A percentile compares a stretch with the other conserved stretches of the same genome.
These are phyloP conservation scores for Ctenochaetus hawaiiensis DNA, from an alignment of 2,797 vertebrate genomes.

Conservation along the genomic window DNA sequence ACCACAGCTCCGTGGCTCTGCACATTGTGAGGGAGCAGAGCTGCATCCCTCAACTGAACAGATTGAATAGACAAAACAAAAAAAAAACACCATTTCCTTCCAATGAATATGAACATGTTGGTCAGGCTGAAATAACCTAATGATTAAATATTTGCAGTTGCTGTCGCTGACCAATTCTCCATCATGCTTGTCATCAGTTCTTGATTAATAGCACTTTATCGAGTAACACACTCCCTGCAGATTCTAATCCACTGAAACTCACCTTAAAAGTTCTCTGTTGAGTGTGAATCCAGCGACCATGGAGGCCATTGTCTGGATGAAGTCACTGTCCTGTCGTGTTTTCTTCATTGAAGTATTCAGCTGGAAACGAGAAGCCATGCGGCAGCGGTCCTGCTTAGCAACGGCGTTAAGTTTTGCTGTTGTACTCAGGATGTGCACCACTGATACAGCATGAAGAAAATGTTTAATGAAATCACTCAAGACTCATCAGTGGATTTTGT, in stretches of 20 bases:
- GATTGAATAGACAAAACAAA: not conserved
- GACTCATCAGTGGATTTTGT: slow-evolving; percentile 15
- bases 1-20: too few species aligned
- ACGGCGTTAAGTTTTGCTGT: not conserved
- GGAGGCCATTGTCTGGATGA: slow-evolving; percentile 33
- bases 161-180: not conserved
- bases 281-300: slow-evolving; percentile 21
- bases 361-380: slow-evolving; percentile 40
- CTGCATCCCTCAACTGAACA: too few species aligned
- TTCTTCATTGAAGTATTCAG: slow-evolving; percentile 47
- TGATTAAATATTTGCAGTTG: not conserved
- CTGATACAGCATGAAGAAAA: not conserved
- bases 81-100: not conserved
- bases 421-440: not conserved
- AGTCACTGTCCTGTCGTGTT: slow-evolving; percentile 47
- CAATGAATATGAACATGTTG: not conserved
- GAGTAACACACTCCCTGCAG: not conserved
- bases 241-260: slow-evolving; percentile 21
- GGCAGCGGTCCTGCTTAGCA: slow-evolving; percentile 29
- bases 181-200: not conserved
- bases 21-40: too few species aligned
- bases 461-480: slow-evolving; percentile 1
- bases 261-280: slow-evolving; percentile 16
- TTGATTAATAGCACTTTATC: not conserved
- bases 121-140: not conserved